Percentiles rank a stretch among this genome's conserved stretches.
Evolutionary conservation across 2,113 vertebrate species (phyloP).

Genomic region (Vulpes vulpes): DNA sequence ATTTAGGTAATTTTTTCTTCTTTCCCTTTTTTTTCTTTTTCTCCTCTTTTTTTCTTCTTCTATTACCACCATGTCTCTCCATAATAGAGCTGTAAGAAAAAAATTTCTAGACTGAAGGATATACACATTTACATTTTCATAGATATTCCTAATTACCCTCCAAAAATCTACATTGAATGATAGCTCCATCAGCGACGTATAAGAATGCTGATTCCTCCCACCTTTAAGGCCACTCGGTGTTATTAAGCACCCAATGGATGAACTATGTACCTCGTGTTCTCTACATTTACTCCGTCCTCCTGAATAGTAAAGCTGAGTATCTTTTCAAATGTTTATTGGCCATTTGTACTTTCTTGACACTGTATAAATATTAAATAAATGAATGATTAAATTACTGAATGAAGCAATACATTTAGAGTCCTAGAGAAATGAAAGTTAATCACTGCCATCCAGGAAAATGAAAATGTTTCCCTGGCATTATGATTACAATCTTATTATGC

Average conservation of each 20-base stretch:
- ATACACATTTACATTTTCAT: neutral
- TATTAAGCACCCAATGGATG: neutral
- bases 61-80: neutral
- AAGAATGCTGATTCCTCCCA: neutral
- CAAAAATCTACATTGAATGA: conserved; percentile 2
- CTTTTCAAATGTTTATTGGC: conserved; percentile 41
- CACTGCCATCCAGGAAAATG: conserved; percentile 56
- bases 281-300: neutral
- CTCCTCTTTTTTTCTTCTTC: no score
- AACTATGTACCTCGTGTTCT: neutral
- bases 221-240: neutral
- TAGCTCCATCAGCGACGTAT: neutral
- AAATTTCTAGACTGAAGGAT: neutral
- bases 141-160: neutral
- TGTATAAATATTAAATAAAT: conserved; percentile 66
- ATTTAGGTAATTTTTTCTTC: neutral
- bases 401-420: conserved; percentile 25
- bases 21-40: neutral
- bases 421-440: conserved; percentile 61
- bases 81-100: neutral
- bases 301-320: conserved; percentile 33
- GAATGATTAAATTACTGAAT: conserved; percentile 65
- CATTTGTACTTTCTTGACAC: conserved; percentile 27
- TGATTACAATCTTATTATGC: conserved; percentile 44
- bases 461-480: conserved; percentile 61